Percentiles rank a stretch among this genome's conserved stretches.
These are phyloP conservation scores for Sebastes dallii DNA, from an alignment of 2,797 vertebrate species.

Conservation along the genomic window DNA sequence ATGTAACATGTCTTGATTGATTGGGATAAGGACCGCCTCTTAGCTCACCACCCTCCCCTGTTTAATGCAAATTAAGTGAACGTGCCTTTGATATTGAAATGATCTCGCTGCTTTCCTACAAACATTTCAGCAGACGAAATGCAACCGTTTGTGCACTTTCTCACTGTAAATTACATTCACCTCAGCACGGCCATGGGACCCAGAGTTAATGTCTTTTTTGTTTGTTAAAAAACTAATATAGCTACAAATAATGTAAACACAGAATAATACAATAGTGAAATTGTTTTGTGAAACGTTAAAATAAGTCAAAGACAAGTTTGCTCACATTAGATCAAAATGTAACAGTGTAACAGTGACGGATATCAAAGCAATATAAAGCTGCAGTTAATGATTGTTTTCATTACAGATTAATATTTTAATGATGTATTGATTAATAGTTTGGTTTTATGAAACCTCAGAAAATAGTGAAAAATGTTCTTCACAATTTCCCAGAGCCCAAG, in stretches of 20 bases:
- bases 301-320: neutral
- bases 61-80: constrained; percentile 78
- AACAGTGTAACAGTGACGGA: no score
- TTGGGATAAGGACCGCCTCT: constrained; percentile 75
- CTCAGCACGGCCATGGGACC: constrained; percentile 14
- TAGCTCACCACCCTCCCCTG: constrained; percentile 53
- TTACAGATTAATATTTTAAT: neutral
- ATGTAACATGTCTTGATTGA: constrained; percentile 73
- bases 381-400: neutral
- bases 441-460: neutral
- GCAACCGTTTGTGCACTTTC: constrained; percentile 40
- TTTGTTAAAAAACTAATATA: constrained; percentile 21
- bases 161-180: constrained; percentile 37
- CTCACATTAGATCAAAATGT: neutral
- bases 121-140: constrained; percentile 63
- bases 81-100: constrained; percentile 84
- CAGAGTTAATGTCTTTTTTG: constrained; percentile 3
- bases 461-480: neutral
- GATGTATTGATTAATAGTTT: neutral
- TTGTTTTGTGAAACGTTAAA: neutral
- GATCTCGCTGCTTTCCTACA: constrained; percentile 64
- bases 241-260: constrained; percentile 10
- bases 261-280: neutral
- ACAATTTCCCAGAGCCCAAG: neutral
- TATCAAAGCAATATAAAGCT: neutral